These are phyloP conservation scores for Hassar affinis DNA, from an alignment of 2,113 vertebrate species.

Conservation along the genomic window DNA sequence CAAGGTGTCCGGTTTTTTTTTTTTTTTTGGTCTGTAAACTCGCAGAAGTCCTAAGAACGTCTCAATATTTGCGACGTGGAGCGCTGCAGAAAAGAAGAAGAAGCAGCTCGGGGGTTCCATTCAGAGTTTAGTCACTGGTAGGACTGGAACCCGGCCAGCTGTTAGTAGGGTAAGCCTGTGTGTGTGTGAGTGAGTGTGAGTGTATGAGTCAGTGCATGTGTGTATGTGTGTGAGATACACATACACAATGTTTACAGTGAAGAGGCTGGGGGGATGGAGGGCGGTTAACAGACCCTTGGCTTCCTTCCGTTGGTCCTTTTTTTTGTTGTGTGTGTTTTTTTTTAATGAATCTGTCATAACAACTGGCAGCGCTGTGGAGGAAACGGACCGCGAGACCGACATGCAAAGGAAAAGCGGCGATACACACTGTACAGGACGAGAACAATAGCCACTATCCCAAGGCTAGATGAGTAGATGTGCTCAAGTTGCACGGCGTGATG, in stretches of 20 bases:
- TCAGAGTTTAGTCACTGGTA: conserved; percentile 4
- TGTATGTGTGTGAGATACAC: conserved; percentile 50
- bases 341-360: conserved; percentile 66
- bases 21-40: conserved; percentile 33
- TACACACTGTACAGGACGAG: conserved; percentile 44
- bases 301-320: conserved; percentile 71
- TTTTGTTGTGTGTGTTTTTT: not conserved
- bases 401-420: conserved; percentile 45
- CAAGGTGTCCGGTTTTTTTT: conserved; percentile 48
- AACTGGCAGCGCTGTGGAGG: conserved; percentile 58
- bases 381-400: conserved; percentile 50
- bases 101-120: not conserved
- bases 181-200: conserved; percentile 47
- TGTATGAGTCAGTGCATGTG: conserved; percentile 53
- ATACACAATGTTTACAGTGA: conserved; percentile 69
- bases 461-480: conserved; percentile 44
- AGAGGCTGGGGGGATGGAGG: conserved; percentile 32
- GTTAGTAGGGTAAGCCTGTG: conserved; percentile 32
- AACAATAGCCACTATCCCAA: conserved; percentile 53
- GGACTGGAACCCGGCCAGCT: conserved; percentile 25
- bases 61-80: not conserved
- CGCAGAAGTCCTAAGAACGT: conserved; percentile 24
- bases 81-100: not conserved
- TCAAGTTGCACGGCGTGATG: conserved; percentile 26
- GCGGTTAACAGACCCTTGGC: conserved; percentile 66